Base-by-base conservation (phyloP, 30 jellyfish, hydroid and myxozoan species). In the Aurelia sp. region DNA sequence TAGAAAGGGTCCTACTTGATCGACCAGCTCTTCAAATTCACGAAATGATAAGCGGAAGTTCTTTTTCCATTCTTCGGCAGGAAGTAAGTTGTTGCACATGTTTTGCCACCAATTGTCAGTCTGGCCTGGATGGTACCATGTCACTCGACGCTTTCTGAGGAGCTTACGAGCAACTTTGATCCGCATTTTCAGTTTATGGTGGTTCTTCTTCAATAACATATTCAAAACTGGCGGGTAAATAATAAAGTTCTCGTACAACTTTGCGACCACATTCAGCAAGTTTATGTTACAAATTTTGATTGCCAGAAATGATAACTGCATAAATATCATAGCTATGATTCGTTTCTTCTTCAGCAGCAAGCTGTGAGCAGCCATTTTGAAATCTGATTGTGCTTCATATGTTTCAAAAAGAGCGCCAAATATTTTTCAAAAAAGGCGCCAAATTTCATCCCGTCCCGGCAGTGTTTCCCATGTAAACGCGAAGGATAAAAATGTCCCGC, bases 61-160 rank as follows among this genome's bases (percentile, higher is more conserved):
- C 65, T 53, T 53, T 53, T 53, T 53, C 65, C 65, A 53, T 53
- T 12, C 12, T 53, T 10, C 12, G 65, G 16, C 16, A 18, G 16
- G 76, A 4, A 1, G 7, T 65, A 15, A 10, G 15, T 21, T 53
- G 48, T 65, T 65, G 50, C 47, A 1, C 76, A 65, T 13, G 35
- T 65, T 65, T 18, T 18, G 50, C 76, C 76, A 65, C 76, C 76
- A 65, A 65, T 13, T 65, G 50, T 21, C 76, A 65, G 10, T 65
- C 10, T 55, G 47, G 35, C 76, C 76, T 10, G 76, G 81, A 13
- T 70, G n/a, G n/a, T 62, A 38, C 24, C 24, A 11, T 67, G 78
- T 67, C 78, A 67, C 78, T 57, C 78, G 57, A 9, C 55, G 57
- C 78, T 67, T 67, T 67, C 78, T 67, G 19, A 67, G 78, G 55